phyloP scores from a whole-genome alignment of 2,888 invertebrate species.

The Caenorhabditis panamensis region DNA sequence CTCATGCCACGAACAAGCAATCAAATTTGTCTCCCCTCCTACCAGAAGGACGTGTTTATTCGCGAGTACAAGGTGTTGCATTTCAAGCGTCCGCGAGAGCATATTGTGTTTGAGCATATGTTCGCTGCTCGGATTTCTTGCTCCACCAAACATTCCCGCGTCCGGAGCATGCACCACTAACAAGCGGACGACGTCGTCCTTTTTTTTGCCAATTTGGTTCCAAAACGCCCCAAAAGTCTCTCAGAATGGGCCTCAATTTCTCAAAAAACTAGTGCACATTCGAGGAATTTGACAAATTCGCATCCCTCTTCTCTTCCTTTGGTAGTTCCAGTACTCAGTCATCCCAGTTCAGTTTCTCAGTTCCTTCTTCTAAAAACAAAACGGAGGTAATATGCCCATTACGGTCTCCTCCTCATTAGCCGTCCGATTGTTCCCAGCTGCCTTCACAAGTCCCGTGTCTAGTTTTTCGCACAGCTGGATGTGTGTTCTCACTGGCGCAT shows the following conservation, averaged over 20 bases:
- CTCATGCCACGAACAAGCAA: constrained; percentile 28
- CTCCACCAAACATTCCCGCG: constrained; percentile 50
- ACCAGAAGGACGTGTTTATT: constrained; percentile 46
- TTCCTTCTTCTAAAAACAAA: background rate
- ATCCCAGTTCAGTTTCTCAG: background rate
- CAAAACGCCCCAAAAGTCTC: background rate
- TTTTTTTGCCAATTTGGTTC: constrained; percentile 39
- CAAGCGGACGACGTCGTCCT: constrained; percentile 17
- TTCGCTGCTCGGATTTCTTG: constrained; percentile 50
- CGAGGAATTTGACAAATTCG: background rate
- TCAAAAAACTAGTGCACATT: constrained; percentile 18
- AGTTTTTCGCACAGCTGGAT: constrained; percentile 59
- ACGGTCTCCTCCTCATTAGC: constrained; percentile 29
- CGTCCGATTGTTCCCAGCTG: constrained; percentile 38
- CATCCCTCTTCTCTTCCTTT: background rate
- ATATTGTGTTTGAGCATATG: constrained; percentile 58
- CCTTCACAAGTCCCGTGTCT: constrained; percentile 23
- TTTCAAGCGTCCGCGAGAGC: constrained; percentile 45
- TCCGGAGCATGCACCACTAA: constrained; percentile 20
- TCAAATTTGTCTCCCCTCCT: constrained; percentile 33
- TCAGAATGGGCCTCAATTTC: background rate
- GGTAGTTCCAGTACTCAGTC: background rate
- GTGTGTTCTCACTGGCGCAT: constrained; percentile 46
- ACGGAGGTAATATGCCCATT: constrained; percentile 9
- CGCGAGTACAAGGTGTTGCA: constrained; percentile 54